Percentiles rank a stretch among this genome's conserved stretches.
These are phyloP conservation scores for Bombylius major DNA, from an alignment of 2,888 invertebrate genomes.

Conservation along the genomic window DNA sequence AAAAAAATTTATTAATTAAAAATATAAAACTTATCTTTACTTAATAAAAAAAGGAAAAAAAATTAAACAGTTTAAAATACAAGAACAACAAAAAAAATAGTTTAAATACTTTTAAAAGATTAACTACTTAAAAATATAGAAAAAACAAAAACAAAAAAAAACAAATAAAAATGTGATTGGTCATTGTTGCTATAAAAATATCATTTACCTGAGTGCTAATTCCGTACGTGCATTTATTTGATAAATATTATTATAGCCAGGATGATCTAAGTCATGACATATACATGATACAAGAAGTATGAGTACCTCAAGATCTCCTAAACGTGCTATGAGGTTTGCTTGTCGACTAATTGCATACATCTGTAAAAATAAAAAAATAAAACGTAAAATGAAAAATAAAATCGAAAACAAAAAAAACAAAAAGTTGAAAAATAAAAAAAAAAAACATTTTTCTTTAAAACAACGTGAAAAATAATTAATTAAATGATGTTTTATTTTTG, in stretches of 20 bases:
- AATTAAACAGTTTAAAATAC: too few species aligned
- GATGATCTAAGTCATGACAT: conserved; percentile 70
- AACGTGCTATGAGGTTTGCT: conserved; percentile 52
- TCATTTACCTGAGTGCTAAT: conserved; percentile 50
- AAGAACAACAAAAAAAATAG: too few species aligned
- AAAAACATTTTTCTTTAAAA: neutral
- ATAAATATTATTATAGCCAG: conserved; percentile 66
- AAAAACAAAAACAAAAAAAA: neutral
- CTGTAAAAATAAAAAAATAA: conserved; percentile 36
- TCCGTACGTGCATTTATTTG: conserved; percentile 76
- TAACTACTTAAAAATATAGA: too few species aligned
- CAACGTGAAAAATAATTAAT: too few species aligned
- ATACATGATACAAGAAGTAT: conserved; percentile 66
- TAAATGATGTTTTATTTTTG: too few species aligned
- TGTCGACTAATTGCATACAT: conserved; percentile 71
- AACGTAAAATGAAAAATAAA: too few species aligned
- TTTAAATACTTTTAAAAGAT: too few species aligned
- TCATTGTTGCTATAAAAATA: too few species aligned
- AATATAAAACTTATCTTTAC: neutral
- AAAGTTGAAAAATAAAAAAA: neutral
- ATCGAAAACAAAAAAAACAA: neutral
- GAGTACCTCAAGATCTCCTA: conserved; percentile 63
- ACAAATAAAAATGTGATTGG: too few species aligned
- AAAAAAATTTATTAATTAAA: conserved; percentile 2
- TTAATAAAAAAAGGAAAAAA: too few species aligned